Base-by-base conservation (phyloP, 2,113 vertebrate species). In the Loxodonta africana region DNA sequence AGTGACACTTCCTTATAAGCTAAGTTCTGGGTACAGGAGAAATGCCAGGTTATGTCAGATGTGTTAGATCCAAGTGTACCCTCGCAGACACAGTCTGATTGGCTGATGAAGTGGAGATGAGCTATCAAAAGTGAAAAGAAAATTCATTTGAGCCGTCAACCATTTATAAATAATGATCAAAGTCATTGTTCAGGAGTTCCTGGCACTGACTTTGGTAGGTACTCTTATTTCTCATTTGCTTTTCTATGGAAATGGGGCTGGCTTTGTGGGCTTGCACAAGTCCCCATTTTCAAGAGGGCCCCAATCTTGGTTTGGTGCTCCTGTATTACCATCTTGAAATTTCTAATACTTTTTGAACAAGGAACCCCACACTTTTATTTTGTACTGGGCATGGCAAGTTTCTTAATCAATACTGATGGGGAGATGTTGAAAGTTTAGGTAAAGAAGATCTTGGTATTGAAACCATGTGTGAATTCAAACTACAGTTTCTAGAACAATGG, bases 401-500 rank as follows among this genome's bases (percentile, higher is more conserved):
- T 86, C 25, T 23, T 41, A 76, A 26, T 51, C 5, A 5, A 14
- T 53, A 8, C 14, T 86, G 1, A 8, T 80, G 80, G 60, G 9
- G 7, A 63, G 53, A 7, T 1, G 0, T 11, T 95, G 14, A 2
- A 90, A 73, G 2, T 48, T 5, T 21, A 80, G 33, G 21, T 46
- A 91, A 73, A 94, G 21, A 12, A 4, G 25, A 83, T 37, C 1
- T 74, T 53, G 63, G 53, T 85, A 73, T 37, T 73, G 25, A 78
- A 96, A n/a, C 1, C 9, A 71, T 78, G 14, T 10, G 83, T 83
- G 12, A 73, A 67, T 85, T 92, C 44, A 84, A 57, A 83, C 84
- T 91, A 41, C 14, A 78, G 20, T 86, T 83, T 96, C 41, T 91
- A 86, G 87, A 89, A 84, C 17, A 65, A 88, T 53, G n/a, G 4